Evolutionary conservation across 1,140 invertebrate species (phyloP).

Genomic region (Drosophila watanabei): DNA sequence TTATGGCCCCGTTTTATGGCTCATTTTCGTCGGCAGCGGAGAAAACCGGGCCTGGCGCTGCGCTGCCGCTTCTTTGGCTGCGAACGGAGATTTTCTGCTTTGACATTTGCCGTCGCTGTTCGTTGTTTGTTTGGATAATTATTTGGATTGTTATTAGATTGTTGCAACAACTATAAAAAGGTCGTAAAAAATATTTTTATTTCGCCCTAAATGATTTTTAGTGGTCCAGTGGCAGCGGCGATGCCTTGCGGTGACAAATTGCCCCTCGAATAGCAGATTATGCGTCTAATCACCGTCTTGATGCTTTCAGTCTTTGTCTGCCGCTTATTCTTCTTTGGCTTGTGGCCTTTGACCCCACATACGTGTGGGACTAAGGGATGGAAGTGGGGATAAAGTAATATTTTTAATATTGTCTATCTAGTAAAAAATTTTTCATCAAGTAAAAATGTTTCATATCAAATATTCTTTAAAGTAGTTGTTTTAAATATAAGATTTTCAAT

Average conservation of each 20-base stretch:
- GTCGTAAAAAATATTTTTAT: conserved; percentile 85
- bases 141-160: conserved; percentile 85
- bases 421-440: too few species aligned
- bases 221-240: conserved; percentile 62
- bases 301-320: conserved; percentile 31
- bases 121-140: conserved; percentile 84
- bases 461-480: too few species aligned
- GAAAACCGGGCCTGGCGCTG: conserved; percentile 38
- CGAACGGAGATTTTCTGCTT: conserved; percentile 36
- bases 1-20: conserved; percentile 78
- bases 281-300: conserved; percentile 72
- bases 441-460: too few species aligned
- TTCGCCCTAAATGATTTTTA: conserved; percentile 84
- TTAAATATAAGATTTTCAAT: too few species aligned
- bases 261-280: conserved; percentile 61
- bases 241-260: conserved; percentile 79
- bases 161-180: conserved; percentile 85
- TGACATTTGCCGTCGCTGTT: conserved; percentile 69
- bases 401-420: too few species aligned
- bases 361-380: not conserved
- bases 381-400: too few species aligned
- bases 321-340: not conserved
- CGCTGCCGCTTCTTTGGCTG: conserved; percentile 25
- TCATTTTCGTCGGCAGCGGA: conserved; percentile 70
- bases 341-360: conserved; percentile 14